Evolutionary conservation across 2,797 vertebrate species (phyloP).

Genomic region (Phalanger gymnotis): DNA sequence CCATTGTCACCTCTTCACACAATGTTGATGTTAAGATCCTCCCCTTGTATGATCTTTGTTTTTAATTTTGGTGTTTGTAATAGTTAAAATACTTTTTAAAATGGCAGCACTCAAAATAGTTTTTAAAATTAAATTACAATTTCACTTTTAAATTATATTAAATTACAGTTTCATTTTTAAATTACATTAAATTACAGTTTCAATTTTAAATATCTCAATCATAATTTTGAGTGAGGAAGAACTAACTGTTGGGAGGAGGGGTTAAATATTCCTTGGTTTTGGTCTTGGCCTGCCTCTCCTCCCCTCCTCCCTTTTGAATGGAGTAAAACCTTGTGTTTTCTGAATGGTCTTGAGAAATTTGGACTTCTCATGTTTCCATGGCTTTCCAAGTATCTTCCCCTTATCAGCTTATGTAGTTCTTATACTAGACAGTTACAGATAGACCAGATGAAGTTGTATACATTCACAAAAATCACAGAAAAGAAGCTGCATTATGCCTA

Average conservation of each 20-base stretch:
- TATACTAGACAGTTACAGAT: too few species aligned
- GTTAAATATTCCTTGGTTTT: neutral
- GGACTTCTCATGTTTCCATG: too few species aligned
- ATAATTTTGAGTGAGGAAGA: neutral
- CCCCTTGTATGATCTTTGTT: too few species aligned
- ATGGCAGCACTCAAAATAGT: too few species aligned
- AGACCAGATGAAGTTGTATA: too few species aligned
- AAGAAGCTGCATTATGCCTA: too few species aligned
- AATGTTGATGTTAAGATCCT: neutral
- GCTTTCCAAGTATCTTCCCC: rapidly evolving
- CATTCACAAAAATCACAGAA: too few species aligned
- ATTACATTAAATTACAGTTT: neutral
- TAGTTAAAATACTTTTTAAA: too few species aligned
- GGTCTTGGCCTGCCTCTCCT: neutral
- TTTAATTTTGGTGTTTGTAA: too few species aligned
- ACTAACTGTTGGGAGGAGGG: rapidly evolving
- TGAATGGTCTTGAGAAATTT: neutral
- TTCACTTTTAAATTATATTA: neutral
- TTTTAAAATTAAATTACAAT: neutral
- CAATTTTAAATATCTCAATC: neutral
- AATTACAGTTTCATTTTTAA: neutral
- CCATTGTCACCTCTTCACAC: neutral
- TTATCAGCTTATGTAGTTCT: too few species aligned
- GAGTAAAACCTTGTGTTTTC: neutral
- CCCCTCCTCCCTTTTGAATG: neutral